Base-by-base conservation (phyloP, 2,113 vertebrate species). In the Falco punctatus region DNA sequence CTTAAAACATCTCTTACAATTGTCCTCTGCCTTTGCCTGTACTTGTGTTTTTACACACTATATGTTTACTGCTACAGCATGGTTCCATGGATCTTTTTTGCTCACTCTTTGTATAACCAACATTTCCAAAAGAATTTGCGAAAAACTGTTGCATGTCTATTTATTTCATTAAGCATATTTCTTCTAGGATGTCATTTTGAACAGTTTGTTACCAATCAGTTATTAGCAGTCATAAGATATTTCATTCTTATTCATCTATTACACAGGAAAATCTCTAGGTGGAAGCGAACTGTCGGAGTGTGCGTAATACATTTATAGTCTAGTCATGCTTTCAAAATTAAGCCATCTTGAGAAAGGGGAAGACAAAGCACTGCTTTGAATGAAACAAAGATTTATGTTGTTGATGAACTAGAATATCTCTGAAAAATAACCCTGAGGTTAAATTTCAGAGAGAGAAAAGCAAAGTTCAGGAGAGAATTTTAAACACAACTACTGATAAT, bases 311-410 rank as follows among this genome's bases (percentile, higher is more conserved):
- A 72, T 74, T 81, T 75, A 75, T 52, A 85, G 32, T 62, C 24
- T 40, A 69, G 22, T 65, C 35, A n/a, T 61, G 35, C 40, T 90
- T 93, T 90, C 66, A 92, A 92, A 95, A 96, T 72, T 75, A 89
- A 84, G 28, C 20, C 52, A 59, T 59, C 71, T 74, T 81, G 55
- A 69, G 77, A 46, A 83, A 89, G 5, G 11, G 24, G 51, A 86
- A 59, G 48, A 84, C 38, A 92, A 91, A 94, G 30, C 23, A 77
- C 30, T 18, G 49, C 30, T 94, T 73, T 57, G 73, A 92, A 80
- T 61, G 30, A 62, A 88, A 73, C 10, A 61, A 78, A 81, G 22
- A 48, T 90, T 91, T 93, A 66, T 83, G 38, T 35, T 66, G 32
- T 28, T 64, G 33, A 65, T 81, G 55, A 93, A 70, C 16, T 78